Evolutionary conservation across 2,113 vertebrate species (phyloP), one percentile per base, ranked within the genome.

Genomic region (Epinephelus fuscoguttatus): DNA sequence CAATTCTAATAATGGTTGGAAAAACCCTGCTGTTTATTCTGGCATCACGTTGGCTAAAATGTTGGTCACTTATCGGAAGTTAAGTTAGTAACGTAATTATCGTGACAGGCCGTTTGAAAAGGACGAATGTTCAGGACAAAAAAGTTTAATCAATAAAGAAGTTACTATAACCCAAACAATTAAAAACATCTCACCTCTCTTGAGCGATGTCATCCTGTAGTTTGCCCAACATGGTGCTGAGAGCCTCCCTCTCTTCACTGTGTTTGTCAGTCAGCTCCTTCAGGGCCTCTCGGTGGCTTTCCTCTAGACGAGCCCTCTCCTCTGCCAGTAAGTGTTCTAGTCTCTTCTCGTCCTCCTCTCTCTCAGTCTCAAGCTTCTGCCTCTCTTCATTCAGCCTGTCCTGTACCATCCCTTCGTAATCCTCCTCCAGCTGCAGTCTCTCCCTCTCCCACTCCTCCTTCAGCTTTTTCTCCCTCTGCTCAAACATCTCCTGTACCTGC

Each of bases 101-200:
- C 10, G 42, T 45, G 42, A 45, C 42, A 45, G 42, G 42, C 42
- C 42, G 50, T 70, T 60, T 60, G 3, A 64, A 70, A 40, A 49
- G 13, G 12, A 71, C 50, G 15, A 7, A 66, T 8, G n/a, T 2
- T 10, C 21, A 15, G 27, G 30, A n/a, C 21, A 50, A 1, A 42
- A 2, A 27, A 23, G 15, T 53, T 21, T 47, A 14, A n/a, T 17
- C 4, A 17, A 40, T 4, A 10, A 45, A 61, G 4, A 60, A 15
- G 17, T 70, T 70, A 19, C 15, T 68, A 2, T 23, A 4, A 53
- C 14, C 40, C 14, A 19, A 72, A 49, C 49, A 55, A 55, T 55
- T n/a, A 27, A 14, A 49, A 49, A 49, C 4, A 18, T 64, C 97
- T 97, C 92, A 99, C 98, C 97, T 97, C 71, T 96, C 96, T 84